phyloP scores from a whole-genome alignment of 2,113 vertebrate genomes.

The Sceloporus tristichus region DNA sequence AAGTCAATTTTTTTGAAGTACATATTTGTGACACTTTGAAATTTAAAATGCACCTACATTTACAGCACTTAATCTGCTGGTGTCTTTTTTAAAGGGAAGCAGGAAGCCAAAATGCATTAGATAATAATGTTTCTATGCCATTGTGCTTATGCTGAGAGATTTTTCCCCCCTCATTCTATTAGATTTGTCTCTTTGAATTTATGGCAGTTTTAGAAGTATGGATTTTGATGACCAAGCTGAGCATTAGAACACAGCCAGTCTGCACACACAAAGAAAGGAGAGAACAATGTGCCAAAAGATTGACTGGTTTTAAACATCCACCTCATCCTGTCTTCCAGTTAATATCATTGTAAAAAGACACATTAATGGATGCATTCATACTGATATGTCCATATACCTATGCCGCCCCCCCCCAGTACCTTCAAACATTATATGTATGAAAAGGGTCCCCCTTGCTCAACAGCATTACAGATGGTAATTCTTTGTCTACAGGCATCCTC shows the following conservation, averaged over 20 bases:
- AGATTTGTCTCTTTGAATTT: conserved; percentile 30
- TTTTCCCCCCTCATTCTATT: conserved; percentile 37
- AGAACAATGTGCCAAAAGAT: neutral
- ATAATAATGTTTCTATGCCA: conserved; percentile 53
- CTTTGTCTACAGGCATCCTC: too few species aligned
- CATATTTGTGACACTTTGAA: neutral
- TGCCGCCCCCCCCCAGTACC: too few species aligned
- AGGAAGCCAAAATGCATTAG: conserved; percentile 52
- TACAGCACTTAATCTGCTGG: conserved; percentile 54
- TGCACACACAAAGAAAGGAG: neutral
- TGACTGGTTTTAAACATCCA: neutral
- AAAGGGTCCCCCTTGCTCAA: neutral
- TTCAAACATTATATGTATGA: neutral
- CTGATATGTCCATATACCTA: neutral
- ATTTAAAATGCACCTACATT: conserved; percentile 20
- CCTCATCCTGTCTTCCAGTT: neutral
- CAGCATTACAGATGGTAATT: neutral
- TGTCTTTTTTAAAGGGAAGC: conserved; percentile 52
- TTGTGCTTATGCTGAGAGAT: conserved; percentile 47
- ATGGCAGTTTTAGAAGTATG: conserved; percentile 18
- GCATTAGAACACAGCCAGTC: neutral
- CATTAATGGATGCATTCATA: neutral
- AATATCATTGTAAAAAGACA: neutral
- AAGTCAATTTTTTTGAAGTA: neutral
- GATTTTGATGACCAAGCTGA: conserved; percentile 44